A percentile compares a stretch with the other conserved stretches of the same genome.
These are phyloP conservation scores for Aphis gossypii DNA, from an alignment of 1,140 invertebrate genomes.

Conservation along the genomic window DNA sequence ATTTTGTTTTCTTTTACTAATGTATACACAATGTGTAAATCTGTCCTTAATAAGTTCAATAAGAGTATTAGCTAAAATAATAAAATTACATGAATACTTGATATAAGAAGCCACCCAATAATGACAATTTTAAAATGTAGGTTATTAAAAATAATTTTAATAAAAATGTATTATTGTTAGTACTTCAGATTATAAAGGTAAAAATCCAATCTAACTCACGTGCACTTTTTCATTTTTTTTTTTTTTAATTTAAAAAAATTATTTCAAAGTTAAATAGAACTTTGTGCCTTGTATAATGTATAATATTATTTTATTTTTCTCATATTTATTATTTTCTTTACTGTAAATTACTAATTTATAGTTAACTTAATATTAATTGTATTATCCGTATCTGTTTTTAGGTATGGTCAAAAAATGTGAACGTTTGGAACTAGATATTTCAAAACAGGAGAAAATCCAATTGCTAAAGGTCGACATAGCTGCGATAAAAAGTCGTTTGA, in stretches of 20 bases:
- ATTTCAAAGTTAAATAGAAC: background rate
- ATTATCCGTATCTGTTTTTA: conserved; percentile 62
- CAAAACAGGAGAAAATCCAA: conserved; percentile 67
- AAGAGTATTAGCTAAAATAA: no score
- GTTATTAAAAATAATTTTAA: no score
- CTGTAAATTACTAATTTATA: background rate
- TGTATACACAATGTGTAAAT: no score
- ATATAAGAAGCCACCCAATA: no score
- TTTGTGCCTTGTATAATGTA: background rate
- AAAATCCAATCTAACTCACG: background rate
- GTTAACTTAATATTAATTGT: background rate
- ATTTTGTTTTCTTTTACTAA: no score
- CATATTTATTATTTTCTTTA: background rate
- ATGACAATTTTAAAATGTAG: no score
- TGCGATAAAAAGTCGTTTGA: conserved; percentile 63
- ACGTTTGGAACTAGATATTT: conserved; percentile 66
- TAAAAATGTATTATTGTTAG: no score
- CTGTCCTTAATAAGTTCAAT: no score
- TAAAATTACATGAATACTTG: no score
- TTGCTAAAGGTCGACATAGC: conserved; percentile 66
- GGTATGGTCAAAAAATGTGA: conserved; percentile 70
- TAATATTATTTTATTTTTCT: background rate
- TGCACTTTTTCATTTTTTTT: background rate
- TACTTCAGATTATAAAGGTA: no score
- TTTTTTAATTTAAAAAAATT: background rate